These are phyloP conservation scores for Emydocephalus ijimae DNA, from an alignment of 2,113 vertebrate genomes.

Conservation along the genomic window DNA sequence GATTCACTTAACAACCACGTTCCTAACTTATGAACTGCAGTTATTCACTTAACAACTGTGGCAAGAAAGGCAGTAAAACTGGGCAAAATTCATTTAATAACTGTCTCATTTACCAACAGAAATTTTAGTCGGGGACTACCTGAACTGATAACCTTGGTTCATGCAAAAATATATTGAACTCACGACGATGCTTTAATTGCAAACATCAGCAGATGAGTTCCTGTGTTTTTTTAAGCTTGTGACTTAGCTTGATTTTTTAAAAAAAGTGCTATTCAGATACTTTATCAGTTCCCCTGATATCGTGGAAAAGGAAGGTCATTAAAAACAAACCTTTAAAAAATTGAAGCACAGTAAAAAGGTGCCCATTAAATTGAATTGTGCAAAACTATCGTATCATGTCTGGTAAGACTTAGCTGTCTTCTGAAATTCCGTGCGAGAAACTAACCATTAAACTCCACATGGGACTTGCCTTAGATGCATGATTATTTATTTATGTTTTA, in stretches of 20 bases:
- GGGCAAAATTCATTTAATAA: too few relatives aligned
- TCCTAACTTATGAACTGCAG: too few relatives aligned
- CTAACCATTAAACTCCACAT: not conserved
- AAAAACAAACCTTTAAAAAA: not conserved
- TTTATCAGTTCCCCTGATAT: not conserved
- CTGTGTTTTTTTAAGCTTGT: not conserved
- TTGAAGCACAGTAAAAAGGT: not conserved
- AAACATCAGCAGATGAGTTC: not conserved
- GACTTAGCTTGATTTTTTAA: not conserved
- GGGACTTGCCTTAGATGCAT: not conserved
- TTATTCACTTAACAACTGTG: too few relatives aligned
- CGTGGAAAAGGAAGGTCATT: not conserved
- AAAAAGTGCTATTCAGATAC: not conserved
- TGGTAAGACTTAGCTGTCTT: not conserved
- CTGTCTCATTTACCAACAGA: too few relatives aligned
- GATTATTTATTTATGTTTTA: not conserved
- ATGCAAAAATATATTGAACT: not conserved
- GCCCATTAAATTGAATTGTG: not conserved
- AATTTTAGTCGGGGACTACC: too few relatives aligned
- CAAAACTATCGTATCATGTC: not conserved
- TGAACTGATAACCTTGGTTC: not conserved
- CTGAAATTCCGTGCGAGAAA: not conserved
- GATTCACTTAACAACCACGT: too few relatives aligned
- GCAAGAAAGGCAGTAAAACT: too few relatives aligned
- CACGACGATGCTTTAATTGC: not conserved